phyloP scores from a whole-genome alignment of 2,797 vertebrate genomes.

The Microctenopoma lineatum region DNA sequence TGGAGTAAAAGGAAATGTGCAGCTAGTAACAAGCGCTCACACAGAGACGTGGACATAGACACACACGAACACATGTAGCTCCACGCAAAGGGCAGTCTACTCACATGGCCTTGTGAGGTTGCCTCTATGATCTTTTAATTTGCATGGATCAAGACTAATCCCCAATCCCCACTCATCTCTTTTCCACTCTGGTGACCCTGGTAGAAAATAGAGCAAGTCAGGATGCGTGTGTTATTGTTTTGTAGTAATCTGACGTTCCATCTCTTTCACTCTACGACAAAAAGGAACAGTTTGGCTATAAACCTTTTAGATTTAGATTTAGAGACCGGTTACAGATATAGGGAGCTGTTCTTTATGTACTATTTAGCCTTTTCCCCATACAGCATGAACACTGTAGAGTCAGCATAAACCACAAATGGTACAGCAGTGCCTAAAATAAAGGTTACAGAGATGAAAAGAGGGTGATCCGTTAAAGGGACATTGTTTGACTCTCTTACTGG shows the following conservation, averaged over 20 bases:
- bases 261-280: neutral
- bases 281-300: neutral
- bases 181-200: conserved; percentile 60
- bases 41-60: conserved; percentile 28
- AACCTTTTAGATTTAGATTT: neutral
- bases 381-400: neutral
- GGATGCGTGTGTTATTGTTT: conserved; percentile 56
- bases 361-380: neutral
- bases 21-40: conserved; percentile 13
- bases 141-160: conserved; percentile 76
- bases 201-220: conserved; percentile 57
- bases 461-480: too few relatives aligned
- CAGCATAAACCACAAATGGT: too few relatives aligned
- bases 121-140: conserved; percentile 75
- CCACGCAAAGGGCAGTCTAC: conserved; percentile 53
- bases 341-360: neutral
- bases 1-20: neutral
- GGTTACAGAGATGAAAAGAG: neutral
- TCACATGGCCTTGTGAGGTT: conserved; percentile 60
- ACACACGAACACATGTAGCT: conserved; percentile 36
- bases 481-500: too few relatives aligned
- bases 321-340: neutral
- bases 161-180: conserved; percentile 56
- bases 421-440: neutral
- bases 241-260: conserved; percentile 23